These are phyloP conservation scores for Cosmia pyralina DNA, from an alignment of 2,888 invertebrate genomes.

Conservation along the genomic window DNA sequence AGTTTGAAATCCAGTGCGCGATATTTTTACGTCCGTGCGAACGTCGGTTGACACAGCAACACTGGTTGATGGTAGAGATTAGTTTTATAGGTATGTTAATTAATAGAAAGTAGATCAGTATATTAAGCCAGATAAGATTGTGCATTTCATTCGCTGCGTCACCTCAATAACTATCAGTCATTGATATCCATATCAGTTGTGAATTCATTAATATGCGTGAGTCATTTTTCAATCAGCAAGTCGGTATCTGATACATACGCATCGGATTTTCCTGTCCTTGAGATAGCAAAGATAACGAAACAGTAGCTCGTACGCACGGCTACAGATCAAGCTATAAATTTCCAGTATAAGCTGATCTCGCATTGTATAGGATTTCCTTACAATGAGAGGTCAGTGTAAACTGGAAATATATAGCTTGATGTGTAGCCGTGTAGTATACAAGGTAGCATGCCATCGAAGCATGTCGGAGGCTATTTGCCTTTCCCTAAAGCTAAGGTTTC, in stretches of 20 bases:
- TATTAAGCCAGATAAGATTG: background rate
- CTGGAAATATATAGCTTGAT: no score
- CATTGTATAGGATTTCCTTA: no score
- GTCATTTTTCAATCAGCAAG: background rate
- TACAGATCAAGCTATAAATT: no score
- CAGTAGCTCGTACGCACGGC: background rate
- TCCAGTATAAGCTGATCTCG: no score
- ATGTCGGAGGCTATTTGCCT: no score
- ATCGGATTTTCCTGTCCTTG: slow-evolving; percentile 10
- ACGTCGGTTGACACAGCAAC: no score
- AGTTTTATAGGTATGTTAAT: slow-evolving; percentile 9
- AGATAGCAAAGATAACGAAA: background rate
- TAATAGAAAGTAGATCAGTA: slow-evolving; percentile 7
- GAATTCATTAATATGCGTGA: slow-evolving; percentile 23
- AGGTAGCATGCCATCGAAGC: no score
- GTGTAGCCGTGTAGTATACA: no score
- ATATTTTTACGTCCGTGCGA: no score
- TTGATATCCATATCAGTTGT: slow-evolving; percentile 9
- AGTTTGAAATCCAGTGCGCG: no score
- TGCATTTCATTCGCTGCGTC: slow-evolving; percentile 5
- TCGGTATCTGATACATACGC: background rate
- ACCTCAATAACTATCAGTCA: slow-evolving; percentile 14
- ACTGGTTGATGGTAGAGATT: background rate
- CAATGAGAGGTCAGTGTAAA: no score
- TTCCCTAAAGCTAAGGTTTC: no score